Evolutionary conservation across 2,888 invertebrate species (phyloP), one percentile per base, ranked within the genome.

Genomic region (Mechanitis messenoides): DNA sequence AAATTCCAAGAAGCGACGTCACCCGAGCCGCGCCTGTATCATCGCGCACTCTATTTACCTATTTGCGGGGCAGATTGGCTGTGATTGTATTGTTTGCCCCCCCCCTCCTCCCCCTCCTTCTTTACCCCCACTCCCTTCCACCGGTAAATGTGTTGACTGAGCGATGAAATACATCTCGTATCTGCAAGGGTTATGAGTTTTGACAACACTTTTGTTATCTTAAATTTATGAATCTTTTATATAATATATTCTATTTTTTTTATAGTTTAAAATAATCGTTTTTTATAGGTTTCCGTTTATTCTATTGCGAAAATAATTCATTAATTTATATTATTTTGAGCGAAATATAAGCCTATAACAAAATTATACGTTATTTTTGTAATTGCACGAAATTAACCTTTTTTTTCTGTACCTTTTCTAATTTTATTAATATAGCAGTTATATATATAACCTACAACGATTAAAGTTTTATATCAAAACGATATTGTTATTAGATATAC

Each of bases 61-160:
- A 90, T 90, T 89, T 90, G 86, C 84, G 87, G 87, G 86, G 80
- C 85, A 89, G 89, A 89, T 90, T 90, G 89, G 81, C 85, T 88
- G 82, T 88, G 89, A 90, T 89, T 89, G 89, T 87, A 87, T 90
- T 89, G 89, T 89, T 89, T 88, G 87, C 81, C 64, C 69, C 64
- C 53, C 33, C 56, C 31, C 54, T 35, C 59, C 45, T 28, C 35
- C 11, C 56, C 45, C n/a, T 53, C 61, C 53, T 33, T 55, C 56
- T 46, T 53, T 38, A 59, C 57, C 60, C 47, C 20, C 46, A 42
- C 33, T 45, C 58, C 42, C 56, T 33, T 38, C 64, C 56, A 54
- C 62, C 77, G 86, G 85, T 86, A 85, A 86, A 87, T 64, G 54
- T 64, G 60, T 66, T 66, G 64, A 66, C 66, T 64, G 60, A 59